phyloP scores from a whole-genome alignment of 2,113 vertebrate species.

The Prinia subflava region DNA sequence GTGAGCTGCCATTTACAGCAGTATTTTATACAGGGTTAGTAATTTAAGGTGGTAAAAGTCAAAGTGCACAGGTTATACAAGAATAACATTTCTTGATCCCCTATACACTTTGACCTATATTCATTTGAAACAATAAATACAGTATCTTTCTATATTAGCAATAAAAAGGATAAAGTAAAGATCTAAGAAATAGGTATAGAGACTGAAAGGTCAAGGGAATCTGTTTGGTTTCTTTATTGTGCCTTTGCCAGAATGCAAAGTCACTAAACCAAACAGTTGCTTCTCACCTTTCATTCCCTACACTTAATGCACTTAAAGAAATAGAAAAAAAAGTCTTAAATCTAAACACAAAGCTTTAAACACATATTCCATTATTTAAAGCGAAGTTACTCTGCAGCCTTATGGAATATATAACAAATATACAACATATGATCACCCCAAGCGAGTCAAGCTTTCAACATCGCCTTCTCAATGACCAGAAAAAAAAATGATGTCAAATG shows the following conservation, averaged over 20 bases:
- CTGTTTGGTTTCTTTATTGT: conserved; percentile 85
- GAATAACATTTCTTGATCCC: conserved; percentile 86
- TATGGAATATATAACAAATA: conserved; percentile 91
- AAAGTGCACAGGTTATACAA: conserved; percentile 94
- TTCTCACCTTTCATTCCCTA: conserved; percentile 91
- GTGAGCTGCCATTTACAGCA: conserved; percentile 96
- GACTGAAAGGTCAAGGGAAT: conserved; percentile 91
- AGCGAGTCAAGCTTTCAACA: conserved; percentile 72
- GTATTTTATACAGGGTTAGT: conserved; percentile 95
- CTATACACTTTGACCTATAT: conserved; percentile 89
- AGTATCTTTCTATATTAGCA: conserved; percentile 79
- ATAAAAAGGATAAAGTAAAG: conserved; percentile 77
- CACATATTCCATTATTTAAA: conserved; percentile 83
- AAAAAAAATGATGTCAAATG: conserved; percentile 69
- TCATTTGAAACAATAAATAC: conserved; percentile 76
- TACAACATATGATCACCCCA: conserved; percentile 69
- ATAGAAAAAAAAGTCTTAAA: conserved; percentile 80
- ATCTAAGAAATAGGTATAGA: conserved; percentile 80
- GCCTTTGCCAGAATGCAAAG: conserved; percentile 82
- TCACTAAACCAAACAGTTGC: conserved; percentile 90
- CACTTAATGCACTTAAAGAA: conserved; percentile 75
- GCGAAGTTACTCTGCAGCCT: conserved; percentile 97
- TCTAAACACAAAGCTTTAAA: conserved; percentile 92
- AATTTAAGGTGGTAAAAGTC: conserved; percentile 80
- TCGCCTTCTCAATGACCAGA: conserved; percentile 64